phyloP scores from a whole-genome alignment of 2,888 invertebrate species.

The Parnassius glacialis region DNA sequence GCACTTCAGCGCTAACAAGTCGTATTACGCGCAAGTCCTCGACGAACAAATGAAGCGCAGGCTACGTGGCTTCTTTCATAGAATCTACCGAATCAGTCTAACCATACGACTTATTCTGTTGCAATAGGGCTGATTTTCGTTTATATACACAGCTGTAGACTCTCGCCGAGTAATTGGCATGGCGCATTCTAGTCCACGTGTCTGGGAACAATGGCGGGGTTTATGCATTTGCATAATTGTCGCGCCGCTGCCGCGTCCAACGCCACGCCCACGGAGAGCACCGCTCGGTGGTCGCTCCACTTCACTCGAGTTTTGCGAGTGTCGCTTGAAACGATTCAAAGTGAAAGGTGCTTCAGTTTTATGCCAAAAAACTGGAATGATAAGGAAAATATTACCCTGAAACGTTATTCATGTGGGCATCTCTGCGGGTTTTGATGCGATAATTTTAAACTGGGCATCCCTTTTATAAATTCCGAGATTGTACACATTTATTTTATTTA shows the following conservation, averaged over 20 bases:
- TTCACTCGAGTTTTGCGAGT: constrained; percentile 1
- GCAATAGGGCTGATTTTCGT: not conserved
- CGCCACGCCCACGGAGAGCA: not conserved
- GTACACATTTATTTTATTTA: too few relatives aligned
- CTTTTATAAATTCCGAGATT: too few relatives aligned
- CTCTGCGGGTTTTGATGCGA: too few relatives aligned
- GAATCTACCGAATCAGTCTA: not conserved
- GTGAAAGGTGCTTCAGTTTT: not conserved
- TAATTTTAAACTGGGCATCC: too few relatives aligned
- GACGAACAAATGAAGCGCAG: constrained; percentile 5
- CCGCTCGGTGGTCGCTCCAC: not conserved
- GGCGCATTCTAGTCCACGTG: constrained; percentile 11
- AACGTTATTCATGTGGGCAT: too few relatives aligned
- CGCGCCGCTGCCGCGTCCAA: not conserved
- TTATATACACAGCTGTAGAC: not conserved
- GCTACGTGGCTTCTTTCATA: not conserved
- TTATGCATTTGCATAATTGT: constrained; percentile 2
- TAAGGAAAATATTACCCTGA: not conserved
- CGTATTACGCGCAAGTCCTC: constrained; percentile 1
- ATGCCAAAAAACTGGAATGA: not conserved
- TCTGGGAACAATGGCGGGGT: constrained; percentile 4
- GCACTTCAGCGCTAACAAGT: not conserved
- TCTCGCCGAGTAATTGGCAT: constrained; percentile 3
- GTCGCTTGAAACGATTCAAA: not conserved
- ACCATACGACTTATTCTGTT: not conserved